These are phyloP conservation scores for Cheiracanthium punctorium DNA, from an alignment of 2,888 invertebrate genomes.

Conservation along the genomic window DNA sequence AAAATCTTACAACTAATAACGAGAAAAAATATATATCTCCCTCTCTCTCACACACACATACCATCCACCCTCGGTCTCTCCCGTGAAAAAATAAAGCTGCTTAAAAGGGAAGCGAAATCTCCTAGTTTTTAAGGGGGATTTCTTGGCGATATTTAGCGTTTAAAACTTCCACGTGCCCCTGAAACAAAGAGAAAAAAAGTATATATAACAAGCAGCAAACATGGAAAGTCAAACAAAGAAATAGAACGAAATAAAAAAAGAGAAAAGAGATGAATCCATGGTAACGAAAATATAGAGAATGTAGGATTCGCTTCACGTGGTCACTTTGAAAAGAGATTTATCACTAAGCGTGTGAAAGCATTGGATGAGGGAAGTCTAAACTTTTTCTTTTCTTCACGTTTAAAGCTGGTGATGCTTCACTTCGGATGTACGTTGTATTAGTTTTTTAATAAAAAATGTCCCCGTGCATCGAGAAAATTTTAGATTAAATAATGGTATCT, in stretches of 20 bases:
- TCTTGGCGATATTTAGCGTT: constrained; percentile 19
- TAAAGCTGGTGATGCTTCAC: too few relatives aligned
- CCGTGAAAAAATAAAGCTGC: neutral
- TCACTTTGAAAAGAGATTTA: constrained; percentile 51
- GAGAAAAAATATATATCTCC: neutral
- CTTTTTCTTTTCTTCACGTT: too few relatives aligned
- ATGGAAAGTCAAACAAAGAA: neutral
- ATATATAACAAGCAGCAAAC: neutral
- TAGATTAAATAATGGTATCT: too few relatives aligned
- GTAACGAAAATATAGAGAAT: neutral
- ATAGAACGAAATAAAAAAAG: neutral
- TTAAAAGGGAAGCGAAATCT: constrained; percentile 11
- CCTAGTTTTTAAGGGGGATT: constrained; percentile 26
- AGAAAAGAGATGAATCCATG: neutral
- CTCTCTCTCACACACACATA: too few relatives aligned
- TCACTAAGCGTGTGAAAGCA: constrained; percentile 63
- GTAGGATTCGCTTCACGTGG: constrained; percentile 52
- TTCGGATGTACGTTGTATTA: too few relatives aligned
- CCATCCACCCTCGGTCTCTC: neutral
- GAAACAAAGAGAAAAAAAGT: neutral
- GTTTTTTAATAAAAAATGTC: too few relatives aligned
- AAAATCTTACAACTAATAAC: constrained; percentile 12
- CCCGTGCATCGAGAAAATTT: too few relatives aligned
- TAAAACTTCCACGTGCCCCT: constrained; percentile 29
- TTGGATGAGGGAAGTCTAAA: too few relatives aligned